These are phyloP conservation scores for Puntigrus tetrazona DNA, from an alignment of 2,113 vertebrate genomes.

Conservation along the genomic window DNA sequence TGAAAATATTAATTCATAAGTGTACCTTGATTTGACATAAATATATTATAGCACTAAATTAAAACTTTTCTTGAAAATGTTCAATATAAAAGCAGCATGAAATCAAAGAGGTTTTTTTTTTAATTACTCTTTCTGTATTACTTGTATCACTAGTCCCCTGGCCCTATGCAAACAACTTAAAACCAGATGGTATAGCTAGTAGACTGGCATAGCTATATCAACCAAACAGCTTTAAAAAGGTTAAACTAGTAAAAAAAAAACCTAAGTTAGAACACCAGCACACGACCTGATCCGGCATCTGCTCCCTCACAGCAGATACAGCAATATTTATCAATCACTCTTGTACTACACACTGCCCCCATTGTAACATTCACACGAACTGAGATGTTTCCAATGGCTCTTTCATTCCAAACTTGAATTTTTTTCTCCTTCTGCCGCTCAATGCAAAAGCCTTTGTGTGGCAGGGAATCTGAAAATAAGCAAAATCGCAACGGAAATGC, in stretches of 20 bases:
- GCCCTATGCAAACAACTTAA: not conserved
- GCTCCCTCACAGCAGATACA: constrained; percentile 28
- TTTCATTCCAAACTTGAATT: constrained; percentile 59
- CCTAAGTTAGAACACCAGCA: not conserved
- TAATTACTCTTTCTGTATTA: not conserved
- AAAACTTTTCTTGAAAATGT: not conserved
- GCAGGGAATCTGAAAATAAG: constrained; percentile 77
- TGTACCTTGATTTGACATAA: too few species aligned
- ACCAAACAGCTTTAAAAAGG: not conserved
- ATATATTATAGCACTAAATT: not conserved
- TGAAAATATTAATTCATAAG: too few species aligned
- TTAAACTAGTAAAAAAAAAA: not conserved
- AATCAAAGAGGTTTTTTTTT: not conserved
- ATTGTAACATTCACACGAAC: constrained; percentile 65
- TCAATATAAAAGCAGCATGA: not conserved
- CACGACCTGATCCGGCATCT: not conserved
- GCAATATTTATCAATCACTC: constrained; percentile 69
- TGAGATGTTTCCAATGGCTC: constrained; percentile 57
- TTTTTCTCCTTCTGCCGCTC: constrained; percentile 46
- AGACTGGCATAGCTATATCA: not conserved
- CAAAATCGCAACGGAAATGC: constrained; percentile 64
- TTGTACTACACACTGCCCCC: constrained; percentile 64
- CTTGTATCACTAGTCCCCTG: not conserved
- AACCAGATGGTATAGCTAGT: not conserved
- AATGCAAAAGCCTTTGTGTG: constrained; percentile 69